Evolutionary conservation across 2,113 vertebrate species (phyloP).

Genomic region (Malurus alboscapulatus): DNA sequence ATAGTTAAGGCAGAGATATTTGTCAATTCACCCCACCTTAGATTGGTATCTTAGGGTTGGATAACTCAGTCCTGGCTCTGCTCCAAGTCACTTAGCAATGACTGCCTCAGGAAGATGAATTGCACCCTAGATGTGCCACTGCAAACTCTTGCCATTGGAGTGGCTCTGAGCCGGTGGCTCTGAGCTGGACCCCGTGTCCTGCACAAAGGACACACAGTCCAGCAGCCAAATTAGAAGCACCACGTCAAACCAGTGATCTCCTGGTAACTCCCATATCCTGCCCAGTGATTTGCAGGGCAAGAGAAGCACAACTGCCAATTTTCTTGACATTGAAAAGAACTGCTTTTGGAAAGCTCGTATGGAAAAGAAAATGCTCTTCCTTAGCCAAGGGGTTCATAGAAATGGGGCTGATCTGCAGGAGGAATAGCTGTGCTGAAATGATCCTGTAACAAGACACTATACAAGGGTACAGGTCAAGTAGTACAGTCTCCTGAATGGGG

Average conservation of each 20-base stretch:
- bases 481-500: neutral
- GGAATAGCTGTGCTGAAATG: neutral
- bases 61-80: neutral
- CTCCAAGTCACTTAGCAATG: neutral
- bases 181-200: neutral
- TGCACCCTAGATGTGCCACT: neutral
- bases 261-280: neutral
- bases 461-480: neutral
- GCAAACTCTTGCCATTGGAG: neutral
- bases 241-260: neutral
- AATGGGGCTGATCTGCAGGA: neutral
- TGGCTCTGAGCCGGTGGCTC: neutral
- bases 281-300: neutral
- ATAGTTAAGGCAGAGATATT: neutral
- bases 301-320: neutral
- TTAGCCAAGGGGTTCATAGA: neutral
- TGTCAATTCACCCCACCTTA: neutral
- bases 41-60: fast-evolving
- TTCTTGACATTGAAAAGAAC: neutral
- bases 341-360: neutral
- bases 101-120: neutral
- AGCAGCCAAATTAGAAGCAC: neutral
- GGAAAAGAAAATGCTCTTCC: neutral
- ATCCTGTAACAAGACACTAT: neutral
- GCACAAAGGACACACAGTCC: neutral